Conservation (phyloP, 2,797 vertebrate species). For the Somateria mollissima region DNA sequence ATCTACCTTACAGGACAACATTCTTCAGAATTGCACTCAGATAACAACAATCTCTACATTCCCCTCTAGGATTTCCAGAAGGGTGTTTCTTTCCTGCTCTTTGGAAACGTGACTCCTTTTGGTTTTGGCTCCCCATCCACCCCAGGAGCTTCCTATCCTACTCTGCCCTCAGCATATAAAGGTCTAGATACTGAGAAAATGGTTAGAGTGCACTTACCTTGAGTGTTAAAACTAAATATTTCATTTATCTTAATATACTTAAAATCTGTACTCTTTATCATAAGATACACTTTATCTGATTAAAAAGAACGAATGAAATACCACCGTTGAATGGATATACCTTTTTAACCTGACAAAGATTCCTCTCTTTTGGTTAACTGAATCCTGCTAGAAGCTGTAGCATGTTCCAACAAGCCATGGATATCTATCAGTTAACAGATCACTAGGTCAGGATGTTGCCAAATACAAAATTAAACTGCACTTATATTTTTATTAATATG, state of each 20-base stretch:
- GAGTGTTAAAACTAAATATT: neutral
- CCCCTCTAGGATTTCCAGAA: neutral
- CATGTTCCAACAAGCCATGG: neutral
- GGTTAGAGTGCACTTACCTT: neutral
- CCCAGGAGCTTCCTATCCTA: neutral
- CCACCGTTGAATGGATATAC: neutral
- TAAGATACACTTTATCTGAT: neutral
- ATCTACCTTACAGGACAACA: neutral
- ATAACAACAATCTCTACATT: neutral
- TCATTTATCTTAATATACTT: neutral
- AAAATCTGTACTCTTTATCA: neutral
- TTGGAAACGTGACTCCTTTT: neutral
- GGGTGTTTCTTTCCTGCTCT: neutral
- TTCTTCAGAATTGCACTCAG: neutral
- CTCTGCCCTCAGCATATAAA: neutral
- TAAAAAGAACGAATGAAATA: neutral
- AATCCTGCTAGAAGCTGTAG: neutral
- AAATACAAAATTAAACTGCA: neutral
- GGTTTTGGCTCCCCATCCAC: neutral
- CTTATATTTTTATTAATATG: neutral
- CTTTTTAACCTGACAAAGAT: neutral
- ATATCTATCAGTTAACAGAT: neutral
- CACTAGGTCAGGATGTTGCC: neutral
- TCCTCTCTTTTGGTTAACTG: neutral
- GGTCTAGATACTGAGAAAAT: neutral